Evolutionary conservation across 2,113 vertebrate genomes (phyloP).

Genomic region (Hemiprocne comata): DNA sequence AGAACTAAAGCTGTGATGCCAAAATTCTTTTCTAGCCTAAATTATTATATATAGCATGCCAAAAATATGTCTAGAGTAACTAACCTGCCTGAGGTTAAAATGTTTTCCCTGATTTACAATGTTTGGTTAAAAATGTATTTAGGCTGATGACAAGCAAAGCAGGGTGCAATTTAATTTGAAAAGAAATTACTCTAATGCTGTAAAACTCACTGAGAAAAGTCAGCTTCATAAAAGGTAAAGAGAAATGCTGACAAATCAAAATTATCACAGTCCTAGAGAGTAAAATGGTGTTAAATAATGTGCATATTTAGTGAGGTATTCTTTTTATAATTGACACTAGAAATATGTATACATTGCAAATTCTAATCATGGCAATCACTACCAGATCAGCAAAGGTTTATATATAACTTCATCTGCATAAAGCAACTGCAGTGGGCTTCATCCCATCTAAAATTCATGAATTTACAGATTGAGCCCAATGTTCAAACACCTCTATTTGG

Average conservation of each 20-base stretch:
- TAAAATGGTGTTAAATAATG: slow-evolving; percentile 20
- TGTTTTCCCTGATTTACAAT: slow-evolving; percentile 35
- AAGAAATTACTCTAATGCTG: background rate
- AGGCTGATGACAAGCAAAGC: slow-evolving; percentile 22
- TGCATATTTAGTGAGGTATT: slow-evolving; percentile 21
- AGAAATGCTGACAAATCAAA: slow-evolving; percentile 13
- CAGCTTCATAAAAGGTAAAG: background rate
- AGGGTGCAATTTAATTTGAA: slow-evolving; percentile 34
- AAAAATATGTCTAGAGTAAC: slow-evolving; percentile 1
- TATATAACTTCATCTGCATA: slow-evolving; percentile 35
- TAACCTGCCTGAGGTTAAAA: background rate
- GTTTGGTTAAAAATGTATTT: slow-evolving; percentile 42
- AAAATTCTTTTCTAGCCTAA: background rate
- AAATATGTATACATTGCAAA: slow-evolving; percentile 14
- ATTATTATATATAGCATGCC: background rate
- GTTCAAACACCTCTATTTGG: background rate
- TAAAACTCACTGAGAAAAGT: slow-evolving; percentile 1
- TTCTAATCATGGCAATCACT: slow-evolving; percentile 18
- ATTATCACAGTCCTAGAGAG: background rate
- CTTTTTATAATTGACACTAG: slow-evolving; percentile 24
- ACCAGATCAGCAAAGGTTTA: slow-evolving; percentile 47
- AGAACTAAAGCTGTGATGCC: background rate
- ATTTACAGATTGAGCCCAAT: background rate
- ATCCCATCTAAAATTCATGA: background rate
- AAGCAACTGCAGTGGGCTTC: background rate